A percentile compares a stretch with the other conserved stretches of the same genome.
phyloP scores from a whole-genome alignment of 2,113 vertebrate species.

The Hippocampus guttulatus region DNA sequence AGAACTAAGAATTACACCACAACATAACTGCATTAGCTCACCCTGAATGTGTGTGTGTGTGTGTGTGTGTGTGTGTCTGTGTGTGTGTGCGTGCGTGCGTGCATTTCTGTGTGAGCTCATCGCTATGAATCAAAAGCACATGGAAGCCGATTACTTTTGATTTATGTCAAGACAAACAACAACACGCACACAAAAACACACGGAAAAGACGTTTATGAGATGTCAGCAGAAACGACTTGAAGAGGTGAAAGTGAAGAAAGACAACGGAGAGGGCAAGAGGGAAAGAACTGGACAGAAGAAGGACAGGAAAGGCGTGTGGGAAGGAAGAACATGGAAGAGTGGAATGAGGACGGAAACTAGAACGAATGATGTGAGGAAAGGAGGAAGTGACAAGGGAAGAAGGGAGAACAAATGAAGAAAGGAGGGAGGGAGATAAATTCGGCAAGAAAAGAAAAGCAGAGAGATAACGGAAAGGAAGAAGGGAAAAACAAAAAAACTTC shows the following conservation, averaged over 20 bases:
- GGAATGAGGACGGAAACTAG: background rate
- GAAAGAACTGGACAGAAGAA: background rate
- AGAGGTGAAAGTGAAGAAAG: slow-evolving; percentile 1
- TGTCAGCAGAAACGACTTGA: background rate
- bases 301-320: background rate
- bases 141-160: slow-evolving; percentile 47
- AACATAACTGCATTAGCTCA: background rate
- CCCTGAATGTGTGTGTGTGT: slow-evolving; percentile 20
- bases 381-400: background rate
- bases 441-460: background rate
- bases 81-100: slow-evolving; percentile 32
- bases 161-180: slow-evolving; percentile 38
- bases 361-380: background rate
- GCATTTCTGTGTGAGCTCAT: slow-evolving; percentile 60
- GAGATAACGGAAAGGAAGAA: background rate
- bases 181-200: slow-evolving; percentile 31
- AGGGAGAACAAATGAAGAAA: background rate
- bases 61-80: slow-evolving; percentile 45
- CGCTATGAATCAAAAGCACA: slow-evolving; percentile 61
- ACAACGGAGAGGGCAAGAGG: background rate
- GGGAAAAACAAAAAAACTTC: too few relatives aligned
- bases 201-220: slow-evolving; percentile 22
- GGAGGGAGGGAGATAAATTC: background rate
- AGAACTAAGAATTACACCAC: background rate
- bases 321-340: background rate